phyloP scores from a whole-genome alignment of 2,113 vertebrate species.

The Hipposideros armiger region DNA sequence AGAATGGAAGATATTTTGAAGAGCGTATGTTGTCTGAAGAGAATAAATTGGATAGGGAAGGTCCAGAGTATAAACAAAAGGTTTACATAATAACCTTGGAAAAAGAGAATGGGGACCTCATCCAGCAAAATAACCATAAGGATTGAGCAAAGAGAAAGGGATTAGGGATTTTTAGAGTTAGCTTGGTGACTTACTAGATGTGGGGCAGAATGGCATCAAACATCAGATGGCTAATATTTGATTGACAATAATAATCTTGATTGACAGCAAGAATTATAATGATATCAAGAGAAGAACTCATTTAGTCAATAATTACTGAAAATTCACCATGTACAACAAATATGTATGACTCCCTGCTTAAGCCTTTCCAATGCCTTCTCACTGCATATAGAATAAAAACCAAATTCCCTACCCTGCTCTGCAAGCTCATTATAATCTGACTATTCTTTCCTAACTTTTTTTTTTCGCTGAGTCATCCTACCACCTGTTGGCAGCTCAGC shows the following conservation, averaged over 20 bases:
- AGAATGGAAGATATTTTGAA: background rate
- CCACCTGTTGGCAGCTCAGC: too few species aligned
- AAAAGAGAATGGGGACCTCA: background rate
- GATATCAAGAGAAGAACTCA: background rate
- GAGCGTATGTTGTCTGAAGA: background rate
- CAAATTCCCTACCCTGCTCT: background rate
- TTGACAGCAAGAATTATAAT: background rate
- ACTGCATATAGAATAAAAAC: background rate
- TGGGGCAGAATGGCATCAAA: background rate
- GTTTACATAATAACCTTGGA: background rate
- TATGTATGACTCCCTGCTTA: background rate
- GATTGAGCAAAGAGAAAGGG: background rate
- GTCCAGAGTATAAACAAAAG: background rate
- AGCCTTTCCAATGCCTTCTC: background rate
- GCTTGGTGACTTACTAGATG: background rate
- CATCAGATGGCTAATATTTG: background rate
- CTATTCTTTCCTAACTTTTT: background rate
- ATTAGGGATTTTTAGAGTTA: background rate
- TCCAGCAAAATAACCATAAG: background rate
- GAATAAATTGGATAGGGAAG: background rate
- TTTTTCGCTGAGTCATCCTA: too few species aligned
- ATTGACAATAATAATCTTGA: background rate
- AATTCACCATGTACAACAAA: background rate
- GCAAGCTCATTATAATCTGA: background rate
- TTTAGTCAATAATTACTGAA: background rate